Base-by-base conservation (phyloP, 1,140 invertebrate genomes). In the Leptopilina clavipes region DNA sequence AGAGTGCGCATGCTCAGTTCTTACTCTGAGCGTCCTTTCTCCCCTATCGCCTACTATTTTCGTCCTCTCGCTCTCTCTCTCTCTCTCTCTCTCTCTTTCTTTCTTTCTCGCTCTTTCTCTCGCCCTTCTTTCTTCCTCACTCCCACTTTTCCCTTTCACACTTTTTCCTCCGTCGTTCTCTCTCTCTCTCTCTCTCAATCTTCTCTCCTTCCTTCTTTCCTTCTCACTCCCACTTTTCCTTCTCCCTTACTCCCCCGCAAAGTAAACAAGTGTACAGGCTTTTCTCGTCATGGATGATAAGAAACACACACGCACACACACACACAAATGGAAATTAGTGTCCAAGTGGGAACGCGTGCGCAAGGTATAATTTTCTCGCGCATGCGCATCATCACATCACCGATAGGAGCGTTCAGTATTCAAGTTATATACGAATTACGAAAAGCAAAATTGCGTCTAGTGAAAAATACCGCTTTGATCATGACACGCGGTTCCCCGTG, bases 391-490 rank as follows among this genome's bases (percentile, higher is more conserved):
- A 73, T 43, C 74, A 74, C 73, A 72, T 76, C 80, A 45, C 72
- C 79, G 78, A 79, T 82, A 77, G 79, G 75, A 79, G 75, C 80
- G 78, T 78, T 71, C 75, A 80, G 65, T 44, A 37, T 37, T 17
- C 54, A 76, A 44, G 14, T 43, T 17, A 40, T 40, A 40, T 40
- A 40, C 37, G 37, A 40, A 40, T 40, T 37, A 43, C 44, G 31
- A 72, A 71, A 37, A 54, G 65, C 43, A 70, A 70, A 52, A 70
- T 18, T 40, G 40, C 40, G 18, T 71, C 48, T 22, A 48, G 70
- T 71, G 22, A 76, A 85, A 84, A 85, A 85, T 85, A 83, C 77
- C 83, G 83, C 84, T 81, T 72, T 80, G 84, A 85, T 75, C 77
- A 74, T 72, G 77, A 78, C 71, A 43, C 75, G 75, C 70, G 43